Evolutionary conservation across 2,113 vertebrate genomes (phyloP).

Genomic region (Xiphophorus maculatus): DNA sequence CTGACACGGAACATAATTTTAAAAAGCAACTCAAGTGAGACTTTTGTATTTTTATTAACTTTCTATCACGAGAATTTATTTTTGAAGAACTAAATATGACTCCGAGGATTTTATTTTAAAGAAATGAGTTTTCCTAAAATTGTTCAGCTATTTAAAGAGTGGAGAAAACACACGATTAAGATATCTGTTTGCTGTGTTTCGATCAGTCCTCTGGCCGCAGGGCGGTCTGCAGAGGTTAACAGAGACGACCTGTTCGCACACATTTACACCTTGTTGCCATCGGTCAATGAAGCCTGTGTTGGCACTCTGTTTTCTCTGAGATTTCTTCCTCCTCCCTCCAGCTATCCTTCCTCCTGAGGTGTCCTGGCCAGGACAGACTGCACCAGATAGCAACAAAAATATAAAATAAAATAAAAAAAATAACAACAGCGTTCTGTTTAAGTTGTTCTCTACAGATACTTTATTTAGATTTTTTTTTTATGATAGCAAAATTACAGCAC

Average conservation of each 20-base stretch:
- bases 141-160: background rate
- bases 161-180: background rate
- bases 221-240: conserved; percentile 48
- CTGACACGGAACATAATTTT: background rate
- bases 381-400: background rate
- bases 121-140: background rate
- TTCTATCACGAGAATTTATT: conserved; percentile 40
- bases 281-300: conserved; percentile 76
- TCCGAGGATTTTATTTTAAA: background rate
- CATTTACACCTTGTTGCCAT: conserved; percentile 28
- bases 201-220: conserved; percentile 23
- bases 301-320: conserved; percentile 49
- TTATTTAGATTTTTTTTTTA: background rate
- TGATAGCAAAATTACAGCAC: background rate
- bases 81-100: conserved; percentile 3
- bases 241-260: conserved; percentile 67
- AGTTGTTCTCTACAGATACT: background rate
- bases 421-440: too few relatives aligned
- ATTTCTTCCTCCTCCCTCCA: conserved; percentile 16
- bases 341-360: conserved; percentile 24
- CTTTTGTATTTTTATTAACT: background rate
- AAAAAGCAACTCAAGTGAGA: background rate
- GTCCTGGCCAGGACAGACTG: conserved; percentile 25
- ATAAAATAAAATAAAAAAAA: too few relatives aligned
- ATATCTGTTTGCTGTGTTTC: background rate